A percentile compares a stretch with the other conserved stretches of the same genome.
Conservation (phyloP, 1,140 invertebrate species). For the Amphibalanus amphitrite region DNA sequence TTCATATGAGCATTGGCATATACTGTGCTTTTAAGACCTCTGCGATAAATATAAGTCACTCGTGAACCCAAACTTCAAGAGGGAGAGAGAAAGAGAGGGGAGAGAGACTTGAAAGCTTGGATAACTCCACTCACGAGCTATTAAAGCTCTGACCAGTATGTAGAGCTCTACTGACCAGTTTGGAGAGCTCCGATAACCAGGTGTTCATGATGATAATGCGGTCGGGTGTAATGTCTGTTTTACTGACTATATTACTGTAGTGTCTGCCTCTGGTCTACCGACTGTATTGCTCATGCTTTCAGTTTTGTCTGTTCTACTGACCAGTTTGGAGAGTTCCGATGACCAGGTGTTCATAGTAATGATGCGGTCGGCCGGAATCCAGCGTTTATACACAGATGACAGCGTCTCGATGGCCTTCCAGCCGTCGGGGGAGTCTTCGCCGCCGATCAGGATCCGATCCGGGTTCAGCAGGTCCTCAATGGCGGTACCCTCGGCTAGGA, state of each 20-base stretch:
- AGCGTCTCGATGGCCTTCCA: slow-evolving; percentile 65
- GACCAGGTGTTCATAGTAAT: slow-evolving; percentile 98
- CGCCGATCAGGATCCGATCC: slow-evolving; percentile 91
- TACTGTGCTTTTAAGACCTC: too few relatives aligned
- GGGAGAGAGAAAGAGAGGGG: too few relatives aligned
- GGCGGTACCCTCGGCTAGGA: slow-evolving; percentile 96
- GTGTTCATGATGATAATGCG: slow-evolving; percentile 95
- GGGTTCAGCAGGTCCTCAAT: slow-evolving; percentile 82
- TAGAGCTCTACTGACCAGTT: too few relatives aligned
- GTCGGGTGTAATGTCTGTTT: slow-evolving; percentile 54
- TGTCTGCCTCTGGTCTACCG: too few relatives aligned
- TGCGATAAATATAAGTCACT: too few relatives aligned
- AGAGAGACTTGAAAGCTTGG: too few relatives aligned
- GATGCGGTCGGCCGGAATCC: slow-evolving; percentile 84
- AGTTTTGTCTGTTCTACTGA: slow-evolving; percentile 21
- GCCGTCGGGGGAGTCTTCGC: slow-evolving; percentile 75
- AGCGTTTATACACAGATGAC: slow-evolving; percentile 79
- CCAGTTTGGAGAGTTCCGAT: slow-evolving; percentile 93
- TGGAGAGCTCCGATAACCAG: slow-evolving; percentile 97
- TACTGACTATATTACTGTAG: too few relatives aligned
- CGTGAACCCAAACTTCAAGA: too few relatives aligned
- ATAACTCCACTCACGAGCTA: too few relatives aligned
- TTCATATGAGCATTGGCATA: too few relatives aligned
- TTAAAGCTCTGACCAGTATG: too few relatives aligned
- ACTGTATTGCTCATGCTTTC: too few relatives aligned